Conservation (phyloP, 1,140 invertebrate species). For the Sinella curviseta region DNA sequence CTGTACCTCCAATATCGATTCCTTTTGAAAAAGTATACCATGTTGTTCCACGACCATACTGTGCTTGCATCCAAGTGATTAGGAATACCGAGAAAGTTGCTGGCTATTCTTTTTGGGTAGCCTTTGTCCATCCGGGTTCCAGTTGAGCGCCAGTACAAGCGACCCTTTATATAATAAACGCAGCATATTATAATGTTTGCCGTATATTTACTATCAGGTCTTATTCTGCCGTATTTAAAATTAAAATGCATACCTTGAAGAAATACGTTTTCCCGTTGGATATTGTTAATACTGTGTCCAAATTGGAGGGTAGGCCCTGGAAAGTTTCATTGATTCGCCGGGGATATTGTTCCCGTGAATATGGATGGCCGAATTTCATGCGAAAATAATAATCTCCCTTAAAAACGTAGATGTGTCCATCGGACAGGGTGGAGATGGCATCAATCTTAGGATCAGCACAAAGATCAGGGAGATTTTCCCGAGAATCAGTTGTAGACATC, state of each 20-base stretch:
- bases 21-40: constrained; percentile 35
- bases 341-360: constrained; percentile 38
- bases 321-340: constrained; percentile 31
- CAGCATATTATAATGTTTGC: constrained; percentile 27
- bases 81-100: constrained; percentile 32
- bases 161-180: constrained; percentile 51
- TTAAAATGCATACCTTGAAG: constrained; percentile 26
- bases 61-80: constrained; percentile 28
- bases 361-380: constrained; percentile 5
- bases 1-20: constrained; percentile 33
- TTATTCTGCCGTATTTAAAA: neutral
- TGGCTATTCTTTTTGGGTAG: constrained; percentile 25
- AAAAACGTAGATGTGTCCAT: constrained; percentile 30
- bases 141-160: constrained; percentile 59
- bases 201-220: too few relatives aligned
- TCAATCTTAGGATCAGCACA: constrained; percentile 24
- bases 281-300: constrained; percentile 36
- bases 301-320: neutral
- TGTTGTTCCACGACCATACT: constrained; percentile 22
- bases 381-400: constrained; percentile 33
- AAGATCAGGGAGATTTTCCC: constrained; percentile 18
- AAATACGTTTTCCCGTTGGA: constrained; percentile 28
- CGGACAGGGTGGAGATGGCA: constrained; percentile 18
- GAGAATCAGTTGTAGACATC: neutral
- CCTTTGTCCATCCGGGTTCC: constrained; percentile 22